A percentile compares a stretch with the other conserved stretches of the same genome.
Evolutionary conservation across 2,113 vertebrate genomes (phyloP).

Genomic region (Corythornis vintsioides): DNA sequence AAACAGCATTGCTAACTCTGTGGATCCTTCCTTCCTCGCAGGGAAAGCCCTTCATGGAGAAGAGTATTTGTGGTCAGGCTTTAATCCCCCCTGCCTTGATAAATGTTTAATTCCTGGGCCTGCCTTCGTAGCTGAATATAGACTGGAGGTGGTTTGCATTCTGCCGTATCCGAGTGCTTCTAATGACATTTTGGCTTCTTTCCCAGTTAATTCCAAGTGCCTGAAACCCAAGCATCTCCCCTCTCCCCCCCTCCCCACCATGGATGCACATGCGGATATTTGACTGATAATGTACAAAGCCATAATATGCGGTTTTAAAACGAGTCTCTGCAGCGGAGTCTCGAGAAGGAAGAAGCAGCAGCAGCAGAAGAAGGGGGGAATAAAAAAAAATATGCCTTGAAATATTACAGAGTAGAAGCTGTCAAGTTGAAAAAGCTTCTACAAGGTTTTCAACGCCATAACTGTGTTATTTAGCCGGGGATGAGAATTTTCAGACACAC

Average conservation of each 20-base stretch:
- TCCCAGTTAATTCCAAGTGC: constrained; percentile 64
- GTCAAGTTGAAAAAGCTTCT: constrained; percentile 31
- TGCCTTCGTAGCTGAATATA: constrained; percentile 35
- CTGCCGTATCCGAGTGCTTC: constrained; percentile 51
- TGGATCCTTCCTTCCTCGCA: constrained; percentile 41
- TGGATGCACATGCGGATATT: constrained; percentile 30
- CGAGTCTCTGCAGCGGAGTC: background rate
- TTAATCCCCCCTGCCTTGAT: constrained; percentile 61
- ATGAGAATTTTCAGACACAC: constrained; percentile 42
- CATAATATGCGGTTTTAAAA: constrained; percentile 40
- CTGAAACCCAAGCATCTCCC: constrained; percentile 55
- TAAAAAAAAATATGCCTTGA: constrained; percentile 3
- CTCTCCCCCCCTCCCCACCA: constrained; percentile 29
- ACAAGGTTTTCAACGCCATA: constrained; percentile 18
- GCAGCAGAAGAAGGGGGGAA: background rate
- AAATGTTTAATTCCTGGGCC: constrained; percentile 69
- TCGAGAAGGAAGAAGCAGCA: background rate
- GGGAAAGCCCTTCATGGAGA: constrained; percentile 48
- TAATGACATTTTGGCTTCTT: constrained; percentile 74
- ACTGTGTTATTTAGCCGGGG: constrained; percentile 50
- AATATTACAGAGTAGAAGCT: constrained; percentile 44
- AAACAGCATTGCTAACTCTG: background rate
- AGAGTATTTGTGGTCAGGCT: constrained; percentile 59
- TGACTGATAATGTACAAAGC: constrained; percentile 53
- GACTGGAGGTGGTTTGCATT: constrained; percentile 56